These are phyloP conservation scores for Micromesistius poutassou DNA, from an alignment of 2,797 vertebrate species.

Conservation along the genomic window DNA sequence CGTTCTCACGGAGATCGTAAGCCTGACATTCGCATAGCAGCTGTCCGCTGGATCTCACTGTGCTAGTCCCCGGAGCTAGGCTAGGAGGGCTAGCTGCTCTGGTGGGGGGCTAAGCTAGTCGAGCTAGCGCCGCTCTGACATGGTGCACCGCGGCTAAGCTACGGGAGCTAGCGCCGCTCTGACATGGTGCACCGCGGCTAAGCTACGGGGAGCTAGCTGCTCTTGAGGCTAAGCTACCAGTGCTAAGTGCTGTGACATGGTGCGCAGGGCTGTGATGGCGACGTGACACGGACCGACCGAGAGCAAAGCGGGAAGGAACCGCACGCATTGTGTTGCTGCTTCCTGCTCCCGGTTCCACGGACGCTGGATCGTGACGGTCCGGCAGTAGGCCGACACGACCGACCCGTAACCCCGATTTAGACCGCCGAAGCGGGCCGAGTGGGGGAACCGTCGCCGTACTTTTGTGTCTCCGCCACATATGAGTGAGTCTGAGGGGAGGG, in stretches of 20 bases:
- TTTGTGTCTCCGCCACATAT: not conserved
- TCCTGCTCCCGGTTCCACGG: not conserved
- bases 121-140: not conserved
- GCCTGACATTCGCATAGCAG: too few species aligned
- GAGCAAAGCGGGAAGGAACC: constrained; percentile 78
- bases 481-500: not conserved
- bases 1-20: too few species aligned
- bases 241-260: constrained; percentile 57
- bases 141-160: not conserved
- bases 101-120: not conserved
- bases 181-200: not conserved
- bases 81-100: not conserved
- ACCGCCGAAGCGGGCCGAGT: not conserved
- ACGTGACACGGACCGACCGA: constrained; percentile 80
- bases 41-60: too few species aligned
- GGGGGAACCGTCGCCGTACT: not conserved
- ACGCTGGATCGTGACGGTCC: not conserved
- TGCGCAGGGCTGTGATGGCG: constrained; percentile 84
- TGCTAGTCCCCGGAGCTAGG: too few species aligned
- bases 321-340: constrained; percentile 19
- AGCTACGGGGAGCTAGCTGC: not conserved
- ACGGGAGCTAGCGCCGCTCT: not conserved
- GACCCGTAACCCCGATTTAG: not conserved
- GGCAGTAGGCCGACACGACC: not conserved
- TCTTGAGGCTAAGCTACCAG: not conserved